A percentile compares a stretch with the other conserved stretches of the same genome.
Conservation (phyloP, 2,113 vertebrate genomes). For the Takifugu bimaculatus region DNA sequence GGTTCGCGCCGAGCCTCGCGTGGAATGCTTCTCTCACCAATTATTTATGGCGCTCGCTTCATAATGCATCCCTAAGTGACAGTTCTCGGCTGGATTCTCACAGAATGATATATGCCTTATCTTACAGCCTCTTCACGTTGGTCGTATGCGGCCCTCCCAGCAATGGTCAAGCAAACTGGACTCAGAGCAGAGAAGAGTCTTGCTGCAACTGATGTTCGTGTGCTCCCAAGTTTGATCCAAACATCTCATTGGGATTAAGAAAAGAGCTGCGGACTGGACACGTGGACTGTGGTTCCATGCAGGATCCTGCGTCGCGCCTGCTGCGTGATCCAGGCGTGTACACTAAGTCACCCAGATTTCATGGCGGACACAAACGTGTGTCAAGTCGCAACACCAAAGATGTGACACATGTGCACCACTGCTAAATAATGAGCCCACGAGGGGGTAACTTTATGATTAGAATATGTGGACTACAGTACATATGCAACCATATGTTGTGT, state of each 20-base stretch:
- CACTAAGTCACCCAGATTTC: no score
- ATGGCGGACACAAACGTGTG: no score
- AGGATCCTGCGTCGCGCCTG: no score
- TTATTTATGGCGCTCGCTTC: slow-evolving; percentile 67
- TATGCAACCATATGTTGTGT: no score
- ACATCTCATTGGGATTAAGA: slow-evolving; percentile 3
- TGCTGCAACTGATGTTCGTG: slow-evolving; percentile 22
- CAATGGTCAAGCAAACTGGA: slow-evolving; percentile 11
- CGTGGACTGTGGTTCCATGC: no score
- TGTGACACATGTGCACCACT: no score
- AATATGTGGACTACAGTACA: no score
- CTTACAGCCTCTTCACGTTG: slow-evolving; percentile 38
- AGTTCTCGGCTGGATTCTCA: slow-evolving; percentile 37
- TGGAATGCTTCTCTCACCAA: slow-evolving; percentile 41
- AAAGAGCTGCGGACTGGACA: no score
- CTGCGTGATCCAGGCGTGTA: no score
- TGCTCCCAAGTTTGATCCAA: slow-evolving; percentile 47
- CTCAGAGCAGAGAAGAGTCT: slow-evolving; percentile 16
- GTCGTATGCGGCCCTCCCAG: slow-evolving; percentile 3
- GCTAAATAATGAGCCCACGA: no score
- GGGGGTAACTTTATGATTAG: no score
- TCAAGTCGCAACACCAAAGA: no score
- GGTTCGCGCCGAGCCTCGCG: slow-evolving; percentile 9
- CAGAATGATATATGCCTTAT: slow-evolving; percentile 48
- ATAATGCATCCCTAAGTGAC: slow-evolving; percentile 61